These are phyloP conservation scores for Sphyrna mokarran DNA, from an alignment of 2,113 vertebrate genomes.

Conservation along the genomic window DNA sequence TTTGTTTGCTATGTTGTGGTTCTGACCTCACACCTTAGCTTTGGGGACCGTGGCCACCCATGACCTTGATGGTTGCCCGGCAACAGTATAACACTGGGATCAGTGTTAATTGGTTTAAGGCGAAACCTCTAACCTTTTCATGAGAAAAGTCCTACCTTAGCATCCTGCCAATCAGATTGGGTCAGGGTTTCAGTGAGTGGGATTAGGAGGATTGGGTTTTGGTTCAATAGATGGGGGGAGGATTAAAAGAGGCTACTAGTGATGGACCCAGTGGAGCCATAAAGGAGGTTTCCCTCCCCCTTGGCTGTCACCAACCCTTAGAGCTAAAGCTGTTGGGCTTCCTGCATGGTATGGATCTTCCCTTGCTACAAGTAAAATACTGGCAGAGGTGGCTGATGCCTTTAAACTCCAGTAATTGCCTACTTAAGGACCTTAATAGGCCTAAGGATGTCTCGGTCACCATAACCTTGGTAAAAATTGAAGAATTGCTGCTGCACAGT, in stretches of 20 bases:
- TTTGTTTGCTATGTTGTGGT: not conserved
- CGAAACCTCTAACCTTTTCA: no score
- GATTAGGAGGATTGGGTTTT: not conserved
- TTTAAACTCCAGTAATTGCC: not conserved
- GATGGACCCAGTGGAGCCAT: not conserved
- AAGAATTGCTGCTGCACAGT: not conserved
- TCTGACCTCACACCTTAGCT: not conserved
- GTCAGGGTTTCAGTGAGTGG: not conserved
- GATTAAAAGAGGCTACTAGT: not conserved
- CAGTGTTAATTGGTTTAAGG: not conserved
- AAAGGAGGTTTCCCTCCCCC: not conserved
- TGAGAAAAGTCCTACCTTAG: not conserved
- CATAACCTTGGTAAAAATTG: not conserved
- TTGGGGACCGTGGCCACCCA: not conserved
- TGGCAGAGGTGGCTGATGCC: not conserved
- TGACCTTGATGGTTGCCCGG: not conserved
- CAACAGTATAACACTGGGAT: not conserved
- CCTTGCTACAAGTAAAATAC: not conserved
- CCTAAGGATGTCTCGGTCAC: not conserved
- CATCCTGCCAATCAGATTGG: not conserved
- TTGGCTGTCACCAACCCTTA: not conserved
- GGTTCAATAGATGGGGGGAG: not conserved
- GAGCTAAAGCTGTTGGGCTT: not conserved
- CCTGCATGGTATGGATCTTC: not conserved
- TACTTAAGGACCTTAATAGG: not conserved